phyloP scores from a whole-genome alignment of 2,888 invertebrate species.

The Julus scanicus region DNA sequence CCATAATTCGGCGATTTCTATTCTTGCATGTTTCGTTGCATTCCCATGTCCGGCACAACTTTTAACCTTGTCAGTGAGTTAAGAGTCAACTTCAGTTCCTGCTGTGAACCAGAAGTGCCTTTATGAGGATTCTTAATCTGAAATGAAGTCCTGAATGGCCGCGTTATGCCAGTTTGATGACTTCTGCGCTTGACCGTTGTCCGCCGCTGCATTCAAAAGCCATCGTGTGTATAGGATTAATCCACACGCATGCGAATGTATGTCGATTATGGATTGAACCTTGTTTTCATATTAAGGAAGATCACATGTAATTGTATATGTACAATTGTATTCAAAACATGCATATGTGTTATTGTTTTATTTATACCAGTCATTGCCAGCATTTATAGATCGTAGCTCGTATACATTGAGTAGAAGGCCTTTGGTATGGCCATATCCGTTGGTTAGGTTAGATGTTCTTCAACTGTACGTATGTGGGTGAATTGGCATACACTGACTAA shows the following conservation, averaged over 20 bases:
- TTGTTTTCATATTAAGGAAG: not conserved
- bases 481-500: too few relatives aligned
- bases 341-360: too few relatives aligned
- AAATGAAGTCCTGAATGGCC: not conserved
- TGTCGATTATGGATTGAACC: not conserved
- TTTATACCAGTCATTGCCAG: too few relatives aligned
- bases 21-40: not conserved
- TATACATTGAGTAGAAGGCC: too few relatives aligned
- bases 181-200: conserved; percentile 3
- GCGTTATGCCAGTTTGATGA: conserved; percentile 10
- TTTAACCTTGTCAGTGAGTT: not conserved
- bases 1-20: too few relatives aligned
- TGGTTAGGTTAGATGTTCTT: too few relatives aligned
- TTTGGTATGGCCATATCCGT: too few relatives aligned
- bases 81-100: conserved; percentile 33
- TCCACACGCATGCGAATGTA: not conserved
- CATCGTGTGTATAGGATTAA: not conserved
- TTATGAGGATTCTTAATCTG: conserved; percentile 25
- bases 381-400: too few relatives aligned
- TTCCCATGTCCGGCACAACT: not conserved
- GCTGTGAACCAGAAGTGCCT: conserved; percentile 33
- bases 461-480: too few relatives aligned
- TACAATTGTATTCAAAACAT: too few relatives aligned
- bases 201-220: not conserved
- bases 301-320: not conserved